These are phyloP conservation scores for Vanessa tameamea DNA, from an alignment of 1,140 invertebrate species.

Conservation along the genomic window DNA sequence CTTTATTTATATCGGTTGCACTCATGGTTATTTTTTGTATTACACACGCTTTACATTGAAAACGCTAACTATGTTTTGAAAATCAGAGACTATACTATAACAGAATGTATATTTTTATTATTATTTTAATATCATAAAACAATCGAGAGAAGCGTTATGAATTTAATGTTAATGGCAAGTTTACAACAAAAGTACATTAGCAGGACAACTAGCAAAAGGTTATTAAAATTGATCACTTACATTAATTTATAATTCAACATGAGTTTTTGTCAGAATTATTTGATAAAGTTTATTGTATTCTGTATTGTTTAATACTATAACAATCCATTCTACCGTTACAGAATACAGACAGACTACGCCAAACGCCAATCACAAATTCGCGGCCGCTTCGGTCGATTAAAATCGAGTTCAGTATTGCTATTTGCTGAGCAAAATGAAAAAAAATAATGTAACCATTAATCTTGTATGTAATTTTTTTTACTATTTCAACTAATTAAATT, in stretches of 20 bases:
- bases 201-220: background rate
- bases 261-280: background rate
- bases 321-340: constrained; percentile 29
- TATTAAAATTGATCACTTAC: background rate
- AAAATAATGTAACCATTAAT: too few species aligned
- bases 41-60: constrained; percentile 23
- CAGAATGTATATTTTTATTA: background rate
- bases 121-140: background rate
- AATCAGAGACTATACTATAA: constrained; percentile 3
- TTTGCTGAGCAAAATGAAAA: too few species aligned
- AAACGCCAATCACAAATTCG: constrained; percentile 16
- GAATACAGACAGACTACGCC: constrained; percentile 16
- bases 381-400: constrained; percentile 33
- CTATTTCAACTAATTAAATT: too few species aligned
- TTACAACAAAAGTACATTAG: background rate
- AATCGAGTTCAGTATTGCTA: background rate
- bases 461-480: too few species aligned
- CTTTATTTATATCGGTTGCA: constrained; percentile 66
- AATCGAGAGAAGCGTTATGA: background rate
- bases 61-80: constrained; percentile 6
- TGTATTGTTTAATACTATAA: constrained; percentile 4
- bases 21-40: constrained; percentile 50
- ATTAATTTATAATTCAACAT: background rate
- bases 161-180: background rate
- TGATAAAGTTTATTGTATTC: background rate